Evolutionary conservation across 2,888 invertebrate species (phyloP), one percentile per base, ranked within the genome.

Genomic region (Acholoe squamosa): DNA sequence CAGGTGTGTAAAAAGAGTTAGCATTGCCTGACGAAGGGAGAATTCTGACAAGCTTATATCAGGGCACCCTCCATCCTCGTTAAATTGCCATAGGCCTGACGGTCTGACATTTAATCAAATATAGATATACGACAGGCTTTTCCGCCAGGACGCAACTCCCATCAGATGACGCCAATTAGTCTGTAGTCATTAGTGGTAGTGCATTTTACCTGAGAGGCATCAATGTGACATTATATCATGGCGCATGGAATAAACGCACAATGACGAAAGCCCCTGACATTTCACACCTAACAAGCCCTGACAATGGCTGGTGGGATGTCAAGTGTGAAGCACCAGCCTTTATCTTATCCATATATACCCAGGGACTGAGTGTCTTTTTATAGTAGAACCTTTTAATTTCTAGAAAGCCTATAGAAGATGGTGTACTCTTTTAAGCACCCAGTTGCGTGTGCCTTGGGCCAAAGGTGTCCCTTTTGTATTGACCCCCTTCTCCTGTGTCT

Each of bases 41-140:
- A 43, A 10, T 7, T 7, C 43, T 43, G 43, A 43, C 43, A 43
- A 10, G 43, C 43, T 43, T 43, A 43, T 10, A 43, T 43, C 43
- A 43, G 43, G 43, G 5, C 43, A 10, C 43, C 5, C 3, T 43
- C 43, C 43, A 43, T 10, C 43, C 43, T 43, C 43, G 43, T 43
- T 43, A 43, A 43, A 61, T 7, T n/a, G 61, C 7, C 22, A 61
- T 61, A 61, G 61, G n/a, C n/a, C 61, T 61, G n/a, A 19, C 7
- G 19, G 61, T 12, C 61, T n/a, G n/a, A 61, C 61, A 61, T 61
- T 61, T 61, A 61, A 61, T 61, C 1, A 61, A 61, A 19, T 61
- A 61, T 61, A n/a, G n/a, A 61, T 61, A n/a, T 61, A 61, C n/a
- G 43, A 61, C 61, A 61, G n/a, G 19, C 61, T 61, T 61, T 61